phyloP scores from a whole-genome alignment of 2,888 invertebrate species.

The Microchrysa polita region DNA sequence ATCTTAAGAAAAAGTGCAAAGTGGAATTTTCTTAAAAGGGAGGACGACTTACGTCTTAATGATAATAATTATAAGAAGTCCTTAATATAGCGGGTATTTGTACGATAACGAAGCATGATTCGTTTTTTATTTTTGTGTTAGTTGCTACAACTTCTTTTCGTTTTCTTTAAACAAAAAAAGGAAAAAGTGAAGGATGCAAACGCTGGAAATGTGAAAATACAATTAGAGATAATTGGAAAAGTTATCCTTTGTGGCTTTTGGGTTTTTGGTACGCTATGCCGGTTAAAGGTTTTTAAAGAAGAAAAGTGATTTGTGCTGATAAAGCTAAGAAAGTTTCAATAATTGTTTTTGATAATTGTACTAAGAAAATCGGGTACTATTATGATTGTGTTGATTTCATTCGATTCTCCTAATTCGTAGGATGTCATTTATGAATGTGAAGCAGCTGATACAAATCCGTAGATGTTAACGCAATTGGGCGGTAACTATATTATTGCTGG shows the following conservation, averaged over 20 bases:
- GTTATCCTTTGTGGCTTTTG: constrained; percentile 28
- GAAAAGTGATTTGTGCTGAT: not conserved
- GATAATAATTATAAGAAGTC: constrained; percentile 15
- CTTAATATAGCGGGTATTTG: constrained; percentile 8
- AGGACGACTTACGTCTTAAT: constrained; percentile 15
- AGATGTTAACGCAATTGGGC: too few relatives aligned
- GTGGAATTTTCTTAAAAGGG: constrained; percentile 3
- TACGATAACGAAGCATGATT: not conserved
- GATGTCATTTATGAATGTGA: too few relatives aligned
- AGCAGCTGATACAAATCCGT: too few relatives aligned
- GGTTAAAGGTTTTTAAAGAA: not conserved
- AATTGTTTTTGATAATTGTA: constrained; percentile 1
- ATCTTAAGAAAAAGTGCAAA: constrained; percentile 5
- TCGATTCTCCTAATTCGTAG: too few relatives aligned
- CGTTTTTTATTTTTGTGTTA: too few relatives aligned
- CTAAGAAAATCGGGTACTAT: not conserved
- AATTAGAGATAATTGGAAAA: constrained; percentile 39
- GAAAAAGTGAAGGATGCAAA: not conserved
- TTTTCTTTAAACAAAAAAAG: too few relatives aligned
- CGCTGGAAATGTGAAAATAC: constrained; percentile 6
- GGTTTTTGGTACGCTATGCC: not conserved
- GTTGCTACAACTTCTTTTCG: too few relatives aligned
- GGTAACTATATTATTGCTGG: too few relatives aligned
- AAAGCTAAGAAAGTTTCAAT: not conserved
- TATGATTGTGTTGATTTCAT: too few relatives aligned